Evolutionary conservation across 2,797 vertebrate species (phyloP), one percentile per base, ranked within the genome.

Genomic region (Pseudomugil tenellus): DNA sequence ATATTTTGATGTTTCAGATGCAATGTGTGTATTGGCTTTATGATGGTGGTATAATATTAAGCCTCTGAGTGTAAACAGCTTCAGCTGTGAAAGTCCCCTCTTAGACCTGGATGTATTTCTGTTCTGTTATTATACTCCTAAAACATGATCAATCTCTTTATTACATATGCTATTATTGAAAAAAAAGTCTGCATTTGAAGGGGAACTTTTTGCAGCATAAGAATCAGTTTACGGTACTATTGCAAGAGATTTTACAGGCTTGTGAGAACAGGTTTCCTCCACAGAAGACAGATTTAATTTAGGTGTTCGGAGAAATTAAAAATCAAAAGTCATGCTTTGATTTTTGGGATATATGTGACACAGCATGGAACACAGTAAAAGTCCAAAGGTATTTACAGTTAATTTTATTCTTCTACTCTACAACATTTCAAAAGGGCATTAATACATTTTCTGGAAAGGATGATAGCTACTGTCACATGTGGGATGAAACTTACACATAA

Each of bases 151-250:
- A 21, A 8, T 53, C 29, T 34, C 1, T 58, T 56, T 14, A 59
- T 76, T 65, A 58, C 63, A 26, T 7, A 67, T 25, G 5, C 12
- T 12, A 39, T 52, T 35, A 43, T 63, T 58, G 31, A 41, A 70
- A 57, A 70, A 57, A 60, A 41, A 0, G 6, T 31, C 25, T 48
- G 14, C 19, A 64, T 66, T 67, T 56, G 41, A 41, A 67, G 16
- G 28, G 31, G 2, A 49, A 16, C 17, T 46, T 17, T 48, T 70
- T 65, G 25, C n/a, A 23, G 35, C 11, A 54, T 12, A 21, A 35
- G 6, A 25, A 49, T 60, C 10, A 12, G 12, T 29, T 46, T 61
- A 17, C n/a, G n/a, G n/a, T n/a, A n/a, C 2, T 26, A 49, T 61
- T 21, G 21, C 19, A 7, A 4, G 51, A 5, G 2, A 59, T 34